Conservation (phyloP, 2,888 invertebrate species). For the Mycogona germanica region DNA sequence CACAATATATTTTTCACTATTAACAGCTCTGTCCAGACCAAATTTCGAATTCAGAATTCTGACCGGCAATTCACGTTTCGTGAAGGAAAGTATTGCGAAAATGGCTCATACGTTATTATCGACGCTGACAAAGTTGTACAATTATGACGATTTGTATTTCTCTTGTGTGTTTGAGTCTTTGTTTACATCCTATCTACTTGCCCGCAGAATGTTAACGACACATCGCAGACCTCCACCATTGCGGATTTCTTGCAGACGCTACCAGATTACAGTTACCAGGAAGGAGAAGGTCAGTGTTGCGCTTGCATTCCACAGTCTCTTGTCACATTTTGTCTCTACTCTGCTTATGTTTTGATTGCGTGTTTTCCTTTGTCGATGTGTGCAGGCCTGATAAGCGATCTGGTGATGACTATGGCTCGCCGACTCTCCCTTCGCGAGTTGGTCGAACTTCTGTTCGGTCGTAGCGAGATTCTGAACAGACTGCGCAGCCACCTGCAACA, state of each 20-base stretch:
- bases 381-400: conserved; percentile 29
- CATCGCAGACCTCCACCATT: conserved; percentile 29
- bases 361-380: conserved; percentile 19
- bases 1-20: too few relatives aligned
- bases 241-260: conserved; percentile 36
- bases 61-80: too few relatives aligned
- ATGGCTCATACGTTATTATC: too few relatives aligned
- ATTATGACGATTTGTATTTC: too few relatives aligned
- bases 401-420: conserved; percentile 30
- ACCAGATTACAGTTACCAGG: conserved; percentile 34
- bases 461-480: conserved; percentile 36
- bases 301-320: conserved; percentile 38
- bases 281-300: conserved; percentile 37
- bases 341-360: too few relatives aligned
- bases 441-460: conserved; percentile 34
- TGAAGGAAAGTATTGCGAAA: too few relatives aligned
- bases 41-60: too few relatives aligned
- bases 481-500: conserved; percentile 38
- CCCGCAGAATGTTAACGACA: not conserved
- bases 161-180: too few relatives aligned
- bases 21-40: too few relatives aligned
- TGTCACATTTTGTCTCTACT: not conserved
- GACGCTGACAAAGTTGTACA: too few relatives aligned
- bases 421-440: conserved; percentile 36
- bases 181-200: conserved; percentile 1